phyloP scores from a whole-genome alignment of 2,113 vertebrate species.

The Spea bombifrons region DNA sequence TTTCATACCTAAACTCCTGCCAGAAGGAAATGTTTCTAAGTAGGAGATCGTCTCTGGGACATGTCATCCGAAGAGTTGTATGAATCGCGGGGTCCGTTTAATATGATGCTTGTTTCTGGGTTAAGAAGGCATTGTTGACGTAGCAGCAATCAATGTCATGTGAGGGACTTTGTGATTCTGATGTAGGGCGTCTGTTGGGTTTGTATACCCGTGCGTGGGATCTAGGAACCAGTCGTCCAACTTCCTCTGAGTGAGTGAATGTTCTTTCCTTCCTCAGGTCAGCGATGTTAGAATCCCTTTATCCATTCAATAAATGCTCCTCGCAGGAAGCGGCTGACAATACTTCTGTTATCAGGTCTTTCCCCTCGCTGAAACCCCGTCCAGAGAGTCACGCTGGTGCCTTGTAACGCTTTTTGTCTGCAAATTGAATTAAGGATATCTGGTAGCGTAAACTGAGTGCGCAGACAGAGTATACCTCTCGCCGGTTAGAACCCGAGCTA shows the following conservation, averaged over 20 bases:
- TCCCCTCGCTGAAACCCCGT: neutral
- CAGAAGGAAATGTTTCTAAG: no score
- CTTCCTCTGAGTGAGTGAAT: constrained; percentile 26
- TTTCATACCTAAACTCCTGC: no score
- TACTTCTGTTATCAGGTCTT: constrained; percentile 1
- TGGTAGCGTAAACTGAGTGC: no score
- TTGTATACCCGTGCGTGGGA: neutral
- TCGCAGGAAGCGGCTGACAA: constrained; percentile 31
- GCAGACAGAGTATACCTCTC: no score
- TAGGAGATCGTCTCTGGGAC: neutral
- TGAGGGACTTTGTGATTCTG: neutral
- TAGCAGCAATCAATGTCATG: constrained; percentile 4
- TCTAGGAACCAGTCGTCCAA: constrained; percentile 3
- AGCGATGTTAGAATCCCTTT: neutral
- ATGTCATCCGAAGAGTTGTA: neutral
- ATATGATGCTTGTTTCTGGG: constrained; percentile 20
- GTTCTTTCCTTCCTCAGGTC: constrained; percentile 27
- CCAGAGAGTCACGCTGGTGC: neutral
- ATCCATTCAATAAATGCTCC: neutral
- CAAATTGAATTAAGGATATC: no score
- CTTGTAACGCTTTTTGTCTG: neutral
- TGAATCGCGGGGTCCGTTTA: constrained; percentile 5
- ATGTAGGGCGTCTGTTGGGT: constrained; percentile 11
- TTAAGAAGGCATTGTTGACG: constrained; percentile 32
- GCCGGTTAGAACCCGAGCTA: no score